These are phyloP conservation scores for Melieria crassipennis DNA, from an alignment of 2,888 invertebrate genomes.

Conservation along the genomic window DNA sequence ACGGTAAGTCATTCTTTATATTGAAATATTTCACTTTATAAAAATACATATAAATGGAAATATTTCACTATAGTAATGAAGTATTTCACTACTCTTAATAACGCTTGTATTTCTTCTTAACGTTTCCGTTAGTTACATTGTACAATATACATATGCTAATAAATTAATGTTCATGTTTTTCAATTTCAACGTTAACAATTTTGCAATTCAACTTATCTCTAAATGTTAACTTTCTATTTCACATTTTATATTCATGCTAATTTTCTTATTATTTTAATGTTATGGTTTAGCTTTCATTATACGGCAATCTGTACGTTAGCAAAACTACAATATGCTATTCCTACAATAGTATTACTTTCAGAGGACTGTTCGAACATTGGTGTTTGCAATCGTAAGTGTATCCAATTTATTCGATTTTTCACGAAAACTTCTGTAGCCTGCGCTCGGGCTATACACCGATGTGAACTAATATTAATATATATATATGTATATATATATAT, in stretches of 20 bases:
- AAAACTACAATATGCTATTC: no score
- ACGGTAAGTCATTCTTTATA: constrained; percentile 1
- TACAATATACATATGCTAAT: constrained; percentile 24
- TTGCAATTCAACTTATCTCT: constrained; percentile 50
- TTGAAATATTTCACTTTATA: not conserved
- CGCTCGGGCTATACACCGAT: no score
- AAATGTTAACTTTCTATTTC: constrained; percentile 65
- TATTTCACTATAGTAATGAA: no score
- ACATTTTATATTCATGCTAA: constrained; percentile 56
- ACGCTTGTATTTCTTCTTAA: constrained; percentile 19
- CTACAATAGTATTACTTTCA: no score
- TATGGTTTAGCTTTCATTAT: not conserved
- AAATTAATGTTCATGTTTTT: constrained; percentile 37
- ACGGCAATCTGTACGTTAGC: no score
- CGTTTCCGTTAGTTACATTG: constrained; percentile 5
- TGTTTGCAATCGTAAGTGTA: no score
- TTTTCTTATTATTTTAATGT: constrained; percentile 36
- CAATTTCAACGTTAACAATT: constrained; percentile 47
- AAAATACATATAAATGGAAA: no score
- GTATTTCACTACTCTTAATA: not conserved
- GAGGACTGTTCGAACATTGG: no score
- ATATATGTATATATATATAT: constrained; percentile 13
- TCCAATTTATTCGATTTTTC: no score
- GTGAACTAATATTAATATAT: not conserved
- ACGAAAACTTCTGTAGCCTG: no score